Base-by-base conservation (phyloP, 2,113 vertebrate species). In the Triplophysa rosa region DNA sequence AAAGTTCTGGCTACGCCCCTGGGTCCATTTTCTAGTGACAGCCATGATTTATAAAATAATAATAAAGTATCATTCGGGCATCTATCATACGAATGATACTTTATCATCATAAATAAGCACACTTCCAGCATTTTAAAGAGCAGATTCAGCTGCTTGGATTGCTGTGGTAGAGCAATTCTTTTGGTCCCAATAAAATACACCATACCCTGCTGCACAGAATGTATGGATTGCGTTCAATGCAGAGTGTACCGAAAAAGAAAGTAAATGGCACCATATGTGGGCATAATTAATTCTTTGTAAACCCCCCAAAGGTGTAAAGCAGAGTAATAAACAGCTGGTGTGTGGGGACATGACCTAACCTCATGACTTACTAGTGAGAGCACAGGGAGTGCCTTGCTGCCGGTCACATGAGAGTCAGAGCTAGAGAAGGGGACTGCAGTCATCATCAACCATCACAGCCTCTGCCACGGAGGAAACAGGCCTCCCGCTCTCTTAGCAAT, bases 271-370 rank as follows among this genome's bases (percentile, higher is more conserved):
- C 52, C 16, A 59, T 59, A 3, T 4, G n/a, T 40, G 70, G 29
- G 54, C 37, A 37, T 54, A 59, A 52, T 42, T 59, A 13, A 72
- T 23, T 61, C n/a, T 42, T 17, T 1, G 54, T 61, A n/a, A 59
- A 61, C 33, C 13, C 69, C 14, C 52, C 21, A 19, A 42, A 49
- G 12, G 29, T 70, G 56, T 62, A 63, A 59, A 67, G 29, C n/a
- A 37, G 61, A 64, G 71, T 70, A 66, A 67, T 56, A 69, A 42
- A 23, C 40, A 63, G 67, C 47, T 73, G 58, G 67, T 80, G 42
- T 72, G 62, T 71, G 59, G 59, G 68, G 42, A 72, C 78, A 73
- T 72, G 56, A 86, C 83, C 84, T 52, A 65, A 76, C 40, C 73
- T 64, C 59, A 76, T 76, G 73, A 62, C 68, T 71, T 33, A 71